Base-by-base conservation (phyloP, 2,113 vertebrate species). In the Myiopsitta monachus region DNA sequence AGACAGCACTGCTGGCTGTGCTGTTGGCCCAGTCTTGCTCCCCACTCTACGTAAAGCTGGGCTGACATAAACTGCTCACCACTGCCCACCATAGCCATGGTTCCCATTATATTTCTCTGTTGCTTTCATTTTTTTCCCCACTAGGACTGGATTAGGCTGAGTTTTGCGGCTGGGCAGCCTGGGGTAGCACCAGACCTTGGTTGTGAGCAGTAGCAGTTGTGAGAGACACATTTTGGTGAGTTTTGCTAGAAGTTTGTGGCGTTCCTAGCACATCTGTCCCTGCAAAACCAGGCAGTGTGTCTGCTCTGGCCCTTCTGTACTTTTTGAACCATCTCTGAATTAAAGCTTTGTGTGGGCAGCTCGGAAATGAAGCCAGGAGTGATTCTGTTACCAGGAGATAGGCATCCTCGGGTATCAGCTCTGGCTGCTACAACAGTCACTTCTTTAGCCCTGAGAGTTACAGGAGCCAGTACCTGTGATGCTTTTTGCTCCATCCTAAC, bases 181-280 rank as follows among this genome's bases (percentile, higher is more conserved):
- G 57, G 22, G 68, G 33, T 19, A 57, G 36, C 21, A 26, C 49
- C 19, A 18, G 27, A 38, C 7, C 11, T 41, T 74, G 14, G 4
- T 5, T 69, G 22, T 23, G 63, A 77, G 38, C 41, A 66, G 31
- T 10, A 36, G 24, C 44, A 47, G 30, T 47, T n/a, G 18, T n/a
- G 24, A 21, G 24, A 39, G 14, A 55, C 61, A 72, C 31, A 55
- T 69, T 79, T 83, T 73, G n/a, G 27, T 43, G 63, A 49, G 12
- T 59, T 70, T 81, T 74, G 41, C 8, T 59, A 19, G 38, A 67
- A 72, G n/a, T 59, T 22, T 67, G 54, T 63, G 51, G 15, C 77
- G 49, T 74, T 63, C n/a, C 41, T n/a, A 78, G 46, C 0, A 0
- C 7, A 78, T 64, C 28, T 0, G 0, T 51, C 33, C 27, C 6